A percentile compares a stretch with the other conserved stretches of the same genome.
Conservation (phyloP, 1,140 invertebrate species). For the Meloidogyne hapla region DNA sequence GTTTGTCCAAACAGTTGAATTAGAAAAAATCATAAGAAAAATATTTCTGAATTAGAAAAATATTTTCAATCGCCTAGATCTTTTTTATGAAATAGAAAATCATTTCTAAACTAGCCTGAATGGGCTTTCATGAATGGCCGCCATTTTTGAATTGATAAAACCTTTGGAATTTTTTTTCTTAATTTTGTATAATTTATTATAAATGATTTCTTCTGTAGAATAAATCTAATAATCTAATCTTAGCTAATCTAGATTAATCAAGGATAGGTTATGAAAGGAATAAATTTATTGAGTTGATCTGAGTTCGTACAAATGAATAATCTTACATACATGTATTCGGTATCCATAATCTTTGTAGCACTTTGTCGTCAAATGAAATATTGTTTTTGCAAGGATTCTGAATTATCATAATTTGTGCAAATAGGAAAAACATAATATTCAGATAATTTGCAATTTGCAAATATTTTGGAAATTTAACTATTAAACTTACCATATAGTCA, state of each 20-base stretch:
- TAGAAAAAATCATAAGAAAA: conserved; percentile 63
- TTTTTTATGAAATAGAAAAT: conserved; percentile 19
- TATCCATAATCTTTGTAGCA: conserved; percentile 61
- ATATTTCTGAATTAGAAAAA: conserved; percentile 54
- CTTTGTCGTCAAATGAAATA: conserved; percentile 62
- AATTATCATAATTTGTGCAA: conserved; percentile 9
- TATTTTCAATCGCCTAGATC: neutral
- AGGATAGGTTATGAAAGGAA: no score
- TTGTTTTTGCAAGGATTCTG: conserved; percentile 60
- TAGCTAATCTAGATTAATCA: no score
- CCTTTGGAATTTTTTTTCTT: neutral
- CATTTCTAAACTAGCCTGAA: conserved; percentile 47
- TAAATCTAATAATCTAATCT: no score
- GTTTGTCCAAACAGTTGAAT: conserved; percentile 63
- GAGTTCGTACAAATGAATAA: no score
- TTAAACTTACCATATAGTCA: conserved; percentile 58
- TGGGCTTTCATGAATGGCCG: conserved; percentile 59
- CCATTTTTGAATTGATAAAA: conserved; percentile 57
- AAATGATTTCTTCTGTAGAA: no score
- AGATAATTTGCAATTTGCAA: no score
- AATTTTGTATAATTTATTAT: no score
- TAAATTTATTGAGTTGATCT: no score
- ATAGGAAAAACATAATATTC: no score
- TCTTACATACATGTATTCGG: conserved; percentile 49
- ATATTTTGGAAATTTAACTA: no score